A percentile compares a stretch with the other conserved stretches of the same genome.
Conservation (phyloP, 1,140 invertebrate species). For the Drosophila erecta region DNA sequence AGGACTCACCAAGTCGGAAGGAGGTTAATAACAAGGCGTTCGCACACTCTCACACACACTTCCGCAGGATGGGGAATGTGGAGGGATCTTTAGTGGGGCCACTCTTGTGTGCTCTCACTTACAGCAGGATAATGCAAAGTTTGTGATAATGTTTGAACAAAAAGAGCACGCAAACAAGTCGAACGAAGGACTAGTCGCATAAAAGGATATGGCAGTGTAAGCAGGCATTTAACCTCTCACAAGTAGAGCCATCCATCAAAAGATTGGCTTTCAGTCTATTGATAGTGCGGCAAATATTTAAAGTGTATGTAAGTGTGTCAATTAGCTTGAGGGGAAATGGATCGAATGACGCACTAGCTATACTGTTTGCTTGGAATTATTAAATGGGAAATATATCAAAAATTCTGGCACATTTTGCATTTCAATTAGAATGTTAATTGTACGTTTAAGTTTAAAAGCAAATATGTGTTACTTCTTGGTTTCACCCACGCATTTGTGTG, state of each 20-base stretch:
- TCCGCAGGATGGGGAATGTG: not conserved
- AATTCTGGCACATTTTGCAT: not conserved
- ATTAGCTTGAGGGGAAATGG: not conserved
- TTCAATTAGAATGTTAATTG: not conserved
- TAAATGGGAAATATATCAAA: not conserved
- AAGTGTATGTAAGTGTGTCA: constrained; percentile 10
- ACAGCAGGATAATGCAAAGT: constrained; percentile 48
- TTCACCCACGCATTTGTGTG: not conserved
- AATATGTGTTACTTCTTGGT: not conserved
- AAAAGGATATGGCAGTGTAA: constrained; percentile 40
- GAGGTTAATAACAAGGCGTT: constrained; percentile 63
- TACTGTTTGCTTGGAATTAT: not conserved
- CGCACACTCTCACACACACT: constrained; percentile 13
- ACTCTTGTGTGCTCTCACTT: constrained; percentile 26
- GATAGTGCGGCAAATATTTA: constrained; percentile 34
- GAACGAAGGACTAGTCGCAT: constrained; percentile 15
- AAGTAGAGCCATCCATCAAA: constrained; percentile 41
- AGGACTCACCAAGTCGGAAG: constrained; percentile 33
- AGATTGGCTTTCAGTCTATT: constrained; percentile 37
- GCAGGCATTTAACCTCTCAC: constrained; percentile 42
- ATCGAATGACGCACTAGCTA: constrained; percentile 7
- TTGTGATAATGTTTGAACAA: constrained; percentile 50
- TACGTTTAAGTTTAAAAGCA: not conserved
- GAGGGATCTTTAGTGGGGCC: constrained; percentile 7
- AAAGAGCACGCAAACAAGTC: constrained; percentile 30